A percentile compares a stretch with the other conserved stretches of the same genome.
phyloP scores from a whole-genome alignment of 1,140 invertebrate genomes.

The Neuroterus valhalla region DNA sequence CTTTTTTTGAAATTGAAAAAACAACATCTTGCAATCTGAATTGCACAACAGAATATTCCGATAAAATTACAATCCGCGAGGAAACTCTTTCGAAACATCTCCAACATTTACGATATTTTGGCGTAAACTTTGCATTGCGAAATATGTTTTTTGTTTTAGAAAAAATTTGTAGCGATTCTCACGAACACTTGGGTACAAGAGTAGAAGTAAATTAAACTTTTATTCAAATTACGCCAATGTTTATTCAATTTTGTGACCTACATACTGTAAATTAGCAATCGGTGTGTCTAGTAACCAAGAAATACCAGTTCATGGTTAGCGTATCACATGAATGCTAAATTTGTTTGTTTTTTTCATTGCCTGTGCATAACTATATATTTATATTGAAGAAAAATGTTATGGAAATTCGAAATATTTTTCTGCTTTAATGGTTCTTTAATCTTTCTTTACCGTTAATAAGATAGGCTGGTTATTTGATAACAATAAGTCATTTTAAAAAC shows the following conservation, averaged over 20 bases:
- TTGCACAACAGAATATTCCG: too few relatives aligned
- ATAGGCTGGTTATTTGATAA: too few relatives aligned
- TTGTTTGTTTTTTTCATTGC: not conserved
- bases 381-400: not conserved
- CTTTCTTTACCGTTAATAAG: too few relatives aligned
- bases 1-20: too few relatives aligned
- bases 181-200: not conserved
- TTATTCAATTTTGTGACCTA: conserved; percentile 19
- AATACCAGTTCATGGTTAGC: not conserved
- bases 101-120: not conserved
- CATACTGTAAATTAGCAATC: conserved; percentile 26
- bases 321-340: not conserved
- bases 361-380: too few relatives aligned
- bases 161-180: not conserved
- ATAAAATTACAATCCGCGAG: too few relatives aligned
- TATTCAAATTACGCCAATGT: conserved; percentile 23
- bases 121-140: not conserved
- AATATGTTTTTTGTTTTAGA: not conserved
- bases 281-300: conserved; percentile 3
- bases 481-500: too few relatives aligned
- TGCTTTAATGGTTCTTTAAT: too few relatives aligned
- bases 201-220: conserved; percentile 27
- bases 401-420: too few relatives aligned
- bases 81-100: not conserved
- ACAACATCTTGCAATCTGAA: too few relatives aligned